Evolutionary conservation across 2,113 vertebrate genomes (phyloP), one percentile per base, ranked within the genome.

Genomic region (Aegithalos caudatus): DNA sequence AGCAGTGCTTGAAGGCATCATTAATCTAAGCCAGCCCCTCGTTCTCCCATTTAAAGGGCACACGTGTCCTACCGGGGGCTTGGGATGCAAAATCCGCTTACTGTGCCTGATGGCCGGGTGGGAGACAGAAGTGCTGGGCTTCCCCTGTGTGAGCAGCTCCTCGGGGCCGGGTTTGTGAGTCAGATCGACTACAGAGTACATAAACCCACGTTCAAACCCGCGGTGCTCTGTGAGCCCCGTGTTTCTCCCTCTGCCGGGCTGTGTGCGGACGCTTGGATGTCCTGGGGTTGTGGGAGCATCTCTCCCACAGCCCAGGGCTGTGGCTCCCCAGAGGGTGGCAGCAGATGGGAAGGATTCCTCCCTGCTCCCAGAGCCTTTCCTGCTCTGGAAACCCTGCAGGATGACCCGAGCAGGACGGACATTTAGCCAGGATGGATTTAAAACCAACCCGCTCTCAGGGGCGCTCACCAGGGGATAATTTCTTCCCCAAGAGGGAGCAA

Each of bases 251-350:
- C 77, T 44, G 27, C 40, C 10, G 48, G 23, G 18, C 27, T 16
- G 3, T 1, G 17, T 2, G 28, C 2, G 35, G 53, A 57, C 15
- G 50, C 40, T 90, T 23, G 10, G 62, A 40, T 4, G 47, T 22
- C 16, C 40, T 1, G 62, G 53, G 45, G 1, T 4, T 4, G 13
- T n/a, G 45, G 28, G n/a, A 89, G 25, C 47, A 48, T 33, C 79
- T 38, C 38, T 42, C 27, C 51, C 65, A 3, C 14, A 71, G 54
- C 62, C 79, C 72, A 4, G 67, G 40, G 11, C 66, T 22, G 35
- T 0, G 15, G 58, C 70, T 94, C 78, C 94, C 91, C 91, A 35
- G 78, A 81, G 87, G 74, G 66, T 73, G 93, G 91, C 96, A 95
- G 95, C 81, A 70, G 62, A 86, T 90, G 85, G 94, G 92, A 91